Conservation (phyloP, 1,140 invertebrate species). For the Nebria ingens region DNA sequence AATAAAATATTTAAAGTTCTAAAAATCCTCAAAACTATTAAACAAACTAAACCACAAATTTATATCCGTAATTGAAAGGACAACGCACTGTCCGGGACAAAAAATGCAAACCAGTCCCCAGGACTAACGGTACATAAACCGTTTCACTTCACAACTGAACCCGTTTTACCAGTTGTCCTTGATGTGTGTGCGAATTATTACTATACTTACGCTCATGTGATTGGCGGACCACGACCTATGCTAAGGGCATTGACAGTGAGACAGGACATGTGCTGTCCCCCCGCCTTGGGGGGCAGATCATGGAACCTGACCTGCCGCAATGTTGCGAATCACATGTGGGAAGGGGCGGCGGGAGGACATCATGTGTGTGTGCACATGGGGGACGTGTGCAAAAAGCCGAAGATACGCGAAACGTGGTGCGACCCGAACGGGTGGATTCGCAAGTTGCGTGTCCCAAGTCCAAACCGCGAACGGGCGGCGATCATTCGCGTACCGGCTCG, state of each 20-base stretch:
- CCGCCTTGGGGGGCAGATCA: slow-evolving; percentile 4
- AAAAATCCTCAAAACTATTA: too few relatives aligned
- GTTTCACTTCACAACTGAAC: too few relatives aligned
- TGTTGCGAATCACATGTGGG: slow-evolving; percentile 23
- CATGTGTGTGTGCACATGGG: slow-evolving; percentile 16
- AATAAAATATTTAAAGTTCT: too few relatives aligned
- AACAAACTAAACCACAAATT: too few relatives aligned
- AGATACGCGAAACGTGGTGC: slow-evolving; percentile 18
- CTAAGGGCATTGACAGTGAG: slow-evolving; percentile 31
- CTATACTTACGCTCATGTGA: not conserved
- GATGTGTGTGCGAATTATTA: slow-evolving; percentile 16
- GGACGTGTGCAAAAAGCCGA: slow-evolving; percentile 25
- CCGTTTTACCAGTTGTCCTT: slow-evolving; percentile 17
- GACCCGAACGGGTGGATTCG: slow-evolving; percentile 11
- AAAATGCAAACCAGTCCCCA: too few relatives aligned
- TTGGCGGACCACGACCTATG: slow-evolving; percentile 24
- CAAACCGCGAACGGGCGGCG: slow-evolving; percentile 9
- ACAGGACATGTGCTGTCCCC: slow-evolving; percentile 16
- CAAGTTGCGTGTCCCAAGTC: not conserved
- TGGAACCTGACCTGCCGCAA: slow-evolving; percentile 31
- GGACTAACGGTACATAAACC: too few relatives aligned
- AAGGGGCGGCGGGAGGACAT: not conserved
- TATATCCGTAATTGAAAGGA: too few relatives aligned
- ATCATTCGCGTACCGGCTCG: slow-evolving; percentile 20
- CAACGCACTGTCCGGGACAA: too few relatives aligned